These are phyloP conservation scores for Saguinus midas DNA, from an alignment of 2,113 vertebrate genomes.

Conservation along the genomic window DNA sequence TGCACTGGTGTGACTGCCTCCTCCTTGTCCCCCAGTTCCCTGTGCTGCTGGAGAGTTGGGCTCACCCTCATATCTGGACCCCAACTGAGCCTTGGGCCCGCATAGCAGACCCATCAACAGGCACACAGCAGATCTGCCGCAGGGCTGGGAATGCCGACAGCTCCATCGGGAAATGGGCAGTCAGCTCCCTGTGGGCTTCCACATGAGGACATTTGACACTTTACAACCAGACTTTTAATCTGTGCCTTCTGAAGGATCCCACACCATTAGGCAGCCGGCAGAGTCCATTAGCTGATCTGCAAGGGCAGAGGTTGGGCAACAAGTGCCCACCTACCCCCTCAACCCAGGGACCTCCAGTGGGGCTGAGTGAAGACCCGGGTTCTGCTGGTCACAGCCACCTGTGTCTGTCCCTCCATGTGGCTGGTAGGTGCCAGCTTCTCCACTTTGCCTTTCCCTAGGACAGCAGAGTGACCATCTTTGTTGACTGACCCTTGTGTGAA, in stretches of 20 bases:
- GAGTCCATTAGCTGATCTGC: not conserved
- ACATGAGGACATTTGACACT: not conserved
- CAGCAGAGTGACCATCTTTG: not conserved
- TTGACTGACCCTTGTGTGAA: not conserved
- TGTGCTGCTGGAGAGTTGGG: not conserved
- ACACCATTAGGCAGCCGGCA: not conserved
- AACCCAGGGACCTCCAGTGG: too few relatives aligned
- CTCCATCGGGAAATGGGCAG: not conserved
- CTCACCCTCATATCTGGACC: not conserved
- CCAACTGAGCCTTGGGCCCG: not conserved
- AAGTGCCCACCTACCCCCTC: not conserved
- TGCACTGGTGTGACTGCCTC: not conserved
- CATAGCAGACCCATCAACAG: not conserved
- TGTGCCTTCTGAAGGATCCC: not conserved
- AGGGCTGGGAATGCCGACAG: not conserved
- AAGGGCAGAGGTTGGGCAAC: not conserved
- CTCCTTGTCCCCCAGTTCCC: too few relatives aligned
- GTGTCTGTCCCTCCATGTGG: not conserved
- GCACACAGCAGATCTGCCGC: rapidly evolving
- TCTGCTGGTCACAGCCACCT: not conserved
- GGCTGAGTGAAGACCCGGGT: not conserved
- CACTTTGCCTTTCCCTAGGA: not conserved
- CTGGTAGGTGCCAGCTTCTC: not conserved
- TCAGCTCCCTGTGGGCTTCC: not conserved
- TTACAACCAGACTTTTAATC: not conserved